A percentile compares a stretch with the other conserved stretches of the same genome.
Conservation (phyloP, 2,113 vertebrate genomes). For the Suncus etruscus region DNA sequence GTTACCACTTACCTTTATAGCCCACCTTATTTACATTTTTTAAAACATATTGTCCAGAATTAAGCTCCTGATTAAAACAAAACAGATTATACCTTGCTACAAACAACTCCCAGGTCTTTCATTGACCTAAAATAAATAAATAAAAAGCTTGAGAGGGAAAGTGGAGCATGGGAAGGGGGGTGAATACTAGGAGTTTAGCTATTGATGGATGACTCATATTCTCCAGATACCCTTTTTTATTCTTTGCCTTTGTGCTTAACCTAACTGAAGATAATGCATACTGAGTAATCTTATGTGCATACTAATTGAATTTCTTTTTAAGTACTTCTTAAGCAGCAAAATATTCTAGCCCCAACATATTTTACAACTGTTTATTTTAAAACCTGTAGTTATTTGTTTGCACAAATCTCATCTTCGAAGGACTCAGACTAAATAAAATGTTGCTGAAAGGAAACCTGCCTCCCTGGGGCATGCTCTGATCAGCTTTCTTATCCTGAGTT, state of each 20-base stretch:
- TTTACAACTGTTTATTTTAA: conserved; percentile 39
- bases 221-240: conserved; percentile 25
- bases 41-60: not conserved
- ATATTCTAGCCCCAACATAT: conserved; percentile 22
- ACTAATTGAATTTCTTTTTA: conserved; percentile 27
- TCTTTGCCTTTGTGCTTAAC: conserved; percentile 6
- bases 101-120: not conserved
- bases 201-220: not conserved
- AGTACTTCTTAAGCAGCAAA: conserved; percentile 41
- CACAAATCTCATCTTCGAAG: not conserved
- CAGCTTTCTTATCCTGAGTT: not conserved
- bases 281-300: not conserved
- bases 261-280: not conserved
- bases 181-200: not conserved
- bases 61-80: not conserved
- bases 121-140: not conserved
- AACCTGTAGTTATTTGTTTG: conserved; percentile 25
- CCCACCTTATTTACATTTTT: not conserved
- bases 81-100: not conserved
- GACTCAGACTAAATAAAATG: conserved; percentile 24
- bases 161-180: no score
- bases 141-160: no score
- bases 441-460: not conserved
- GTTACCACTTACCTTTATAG: conserved; percentile 10
- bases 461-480: not conserved